Evolutionary conservation across 2,888 invertebrate species (phyloP), one percentile per base, ranked within the genome.

Genomic region (Notodonta ziczac): DNA sequence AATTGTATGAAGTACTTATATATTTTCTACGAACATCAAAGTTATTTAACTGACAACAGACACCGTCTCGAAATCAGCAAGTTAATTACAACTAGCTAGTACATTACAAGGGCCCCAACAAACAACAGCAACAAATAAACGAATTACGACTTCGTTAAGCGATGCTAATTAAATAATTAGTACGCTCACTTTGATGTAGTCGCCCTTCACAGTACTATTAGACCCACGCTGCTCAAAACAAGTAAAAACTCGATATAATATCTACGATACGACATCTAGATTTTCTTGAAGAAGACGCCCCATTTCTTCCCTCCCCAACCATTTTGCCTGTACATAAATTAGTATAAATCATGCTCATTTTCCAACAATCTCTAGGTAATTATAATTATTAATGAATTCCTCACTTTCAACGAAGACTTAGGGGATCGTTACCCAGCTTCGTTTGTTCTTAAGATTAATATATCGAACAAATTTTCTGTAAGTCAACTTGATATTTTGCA

Each of bases 91-190:
- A 48, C 44, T 44, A 44, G 44, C 10, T 35, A 24, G 2, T 42
- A 42, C 9, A 10, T 8, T 9, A 42, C 24, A 46, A 46, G 46
- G 46, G n/a, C 50, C 50, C n/a, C 16, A 50, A 16, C 16, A 50
- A 50, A 50, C 52, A 60, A 40, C 53, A 14, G 58, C 53, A 13
- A 35, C 51, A 62, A 69, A 70, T 60, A 60, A 58, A 61, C 12
- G 35, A 52, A 10, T 32, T 32, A 52, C 48, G 40, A 16, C 42
- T 67, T 48, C 6, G 51, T 55, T 58, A 59, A 60, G 50, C 52
- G 42, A 42, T 54, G 60, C 32, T 52, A 4, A 52, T 44, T 59
- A 57, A 60, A 48, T 55, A 62, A 61, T 63, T 60, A 61, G 64
- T 61, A 35, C 40, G 16, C 50, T 40, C 58, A 59, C 44, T 35